Evolutionary conservation across 2,797 vertebrate species (phyloP), one percentile per base, ranked within the genome.

Genomic region (Otolemur crassicaudatus): DNA sequence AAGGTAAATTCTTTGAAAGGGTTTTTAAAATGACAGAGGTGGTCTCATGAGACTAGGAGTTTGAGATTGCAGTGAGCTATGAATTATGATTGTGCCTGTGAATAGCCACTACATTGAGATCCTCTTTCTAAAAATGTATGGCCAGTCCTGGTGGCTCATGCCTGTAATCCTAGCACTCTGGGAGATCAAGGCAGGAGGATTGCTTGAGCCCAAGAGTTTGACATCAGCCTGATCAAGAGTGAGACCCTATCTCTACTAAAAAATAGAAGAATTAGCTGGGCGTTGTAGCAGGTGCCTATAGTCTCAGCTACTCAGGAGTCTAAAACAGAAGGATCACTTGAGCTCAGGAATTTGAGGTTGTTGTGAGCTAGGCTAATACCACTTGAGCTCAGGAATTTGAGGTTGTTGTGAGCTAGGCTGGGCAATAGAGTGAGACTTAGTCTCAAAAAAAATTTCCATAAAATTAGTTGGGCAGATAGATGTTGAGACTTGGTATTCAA

Each of bases 1-100:
- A 90, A 81, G 23, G 29, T 94, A 86, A 91, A 73, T 73, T 91
- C 80, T 76, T 77, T 77, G 31, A 72, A 79, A 85, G 53, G 29
- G 27, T 77, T 56, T 92, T 60, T 58, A 31, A 87, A 75, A 53
- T 84, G 34, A 84, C 4, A 63, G 72, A 31, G 61, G 61, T 31
- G 12, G 27, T 61, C 23, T 49, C 49, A 14, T 49, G 49, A 49
- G 13, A 14, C 61, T 5, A 63, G 61, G 61, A 63, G 61, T 63
- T 63, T 63, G 61, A 63, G 61, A 27, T 13, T 29, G 27, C 61
- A 65, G 5, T 65, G 27, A 65, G 61, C 61, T 65, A 29, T 65
- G 61, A 31, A 7, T 14, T 56, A 56, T 56, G 56, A 56, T 20
- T 56, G 56, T 20, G 56, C 19, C 56, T 56, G 56, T 56, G 56